Base-by-base conservation (phyloP, 1,140 invertebrate species). In the Orius insidiosus region DNA sequence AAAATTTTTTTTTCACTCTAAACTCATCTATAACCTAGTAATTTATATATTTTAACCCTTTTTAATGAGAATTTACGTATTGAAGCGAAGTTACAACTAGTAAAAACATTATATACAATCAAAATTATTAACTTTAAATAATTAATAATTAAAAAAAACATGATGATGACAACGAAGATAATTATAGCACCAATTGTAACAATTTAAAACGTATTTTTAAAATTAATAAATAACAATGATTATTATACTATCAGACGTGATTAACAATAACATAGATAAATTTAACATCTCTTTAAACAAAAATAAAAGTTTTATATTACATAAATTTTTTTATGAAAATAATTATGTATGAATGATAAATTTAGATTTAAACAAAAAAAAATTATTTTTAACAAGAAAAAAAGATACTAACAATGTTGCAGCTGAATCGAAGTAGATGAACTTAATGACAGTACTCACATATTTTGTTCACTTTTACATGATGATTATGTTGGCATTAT, bases 381-480 rank as follows among this genome's bases (percentile, higher is more conserved):
- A 10, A 18, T 5, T 37, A 1, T 14, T 39, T 24, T 24, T 39
- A 39, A 39, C 10, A 39, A 42, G n/a, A 42, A 42, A 19, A 42
- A 24, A 10, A 18, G 18, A 30, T n/a, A 19, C 9, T 10, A 18
- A 42, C 7, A 24, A 3, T 24, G 24, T 4, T 24, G 24, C 24
- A 4, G 24, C 7, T 4, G 24, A 24, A 24, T 24, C 24, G 24
- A 24, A 24, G n/a, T n/a, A n/a, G 10, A 36, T 32, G 31, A 32
- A 31, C 15, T 31, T 16, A 37, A n/a, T n/a, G n/a, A 16, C n/a
- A 33, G 45, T 37, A 46, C 45, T 46, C 45, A 46, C 45, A 45
- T 30, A 34, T 14, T 45, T n/a, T n/a, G n/a, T n/a, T 45, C 44
- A 46, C 32, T 37, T 35, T 40, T 40, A 13, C 14, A 36, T 11